Conservation (phyloP, 1,140 invertebrate species). For the Lasioglossum baleicum region DNA sequence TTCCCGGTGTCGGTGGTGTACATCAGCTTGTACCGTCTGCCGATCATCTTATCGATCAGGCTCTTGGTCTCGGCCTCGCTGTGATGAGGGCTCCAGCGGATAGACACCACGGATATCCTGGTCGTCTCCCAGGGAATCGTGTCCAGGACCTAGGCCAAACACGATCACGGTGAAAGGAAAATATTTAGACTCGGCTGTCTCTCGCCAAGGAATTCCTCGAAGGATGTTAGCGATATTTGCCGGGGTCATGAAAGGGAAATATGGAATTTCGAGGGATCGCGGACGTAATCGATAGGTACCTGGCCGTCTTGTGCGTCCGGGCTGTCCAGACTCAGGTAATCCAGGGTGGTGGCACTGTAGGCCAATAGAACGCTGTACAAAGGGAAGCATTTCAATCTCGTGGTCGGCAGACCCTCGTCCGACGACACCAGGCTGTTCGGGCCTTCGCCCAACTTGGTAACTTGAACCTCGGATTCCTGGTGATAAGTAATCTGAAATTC, state of each 20-base stretch:
- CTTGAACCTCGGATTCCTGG: slow-evolving; percentile 82
- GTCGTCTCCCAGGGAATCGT: slow-evolving; percentile 78
- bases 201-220: too few relatives aligned
- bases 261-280: too few relatives aligned
- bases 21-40: slow-evolving; percentile 70
- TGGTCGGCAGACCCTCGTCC: slow-evolving; percentile 78
- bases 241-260: too few relatives aligned
- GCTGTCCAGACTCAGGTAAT: slow-evolving; percentile 86
- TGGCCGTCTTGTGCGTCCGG: slow-evolving; percentile 73
- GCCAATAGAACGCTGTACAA: slow-evolving; percentile 89
- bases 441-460: slow-evolving; percentile 81
- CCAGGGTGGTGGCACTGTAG: slow-evolving; percentile 85
- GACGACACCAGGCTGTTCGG: slow-evolving; percentile 78
- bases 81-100: slow-evolving; percentile 74
- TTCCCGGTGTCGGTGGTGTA: slow-evolving; percentile 70
- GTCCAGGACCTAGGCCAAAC: slow-evolving; percentile 73
- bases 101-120: slow-evolving; percentile 75
- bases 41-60: slow-evolving; percentile 72
- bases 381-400: slow-evolving; percentile 91
- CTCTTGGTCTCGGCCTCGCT: slow-evolving; percentile 71
- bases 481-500: slow-evolving; percentile 82
- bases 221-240: too few relatives aligned
- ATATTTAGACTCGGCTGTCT: too few relatives aligned
- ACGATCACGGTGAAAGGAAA: too few relatives aligned
- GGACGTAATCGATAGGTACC: slow-evolving; percentile 53